Evolutionary conservation across 2,888 invertebrate genomes (phyloP).

Genomic region (Synanthedon formicaeformis): DNA sequence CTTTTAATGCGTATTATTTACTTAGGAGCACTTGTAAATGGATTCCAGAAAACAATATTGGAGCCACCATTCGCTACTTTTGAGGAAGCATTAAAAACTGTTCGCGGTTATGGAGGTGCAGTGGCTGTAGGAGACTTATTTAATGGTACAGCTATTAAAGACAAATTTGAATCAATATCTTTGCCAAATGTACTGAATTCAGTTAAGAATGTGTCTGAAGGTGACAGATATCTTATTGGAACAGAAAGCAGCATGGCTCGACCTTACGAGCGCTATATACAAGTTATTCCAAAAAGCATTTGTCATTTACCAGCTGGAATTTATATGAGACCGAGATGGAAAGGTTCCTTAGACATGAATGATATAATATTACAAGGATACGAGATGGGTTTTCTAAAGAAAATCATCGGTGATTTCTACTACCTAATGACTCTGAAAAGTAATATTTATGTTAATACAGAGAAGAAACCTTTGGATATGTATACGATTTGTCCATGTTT

Average conservation of each 20-base stretch:
- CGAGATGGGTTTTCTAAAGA: conserved; percentile 25
- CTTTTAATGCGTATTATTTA: conserved; percentile 38
- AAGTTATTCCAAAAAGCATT: conserved; percentile 23
- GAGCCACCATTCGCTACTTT: conserved; percentile 26
- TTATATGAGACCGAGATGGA: conserved; percentile 39
- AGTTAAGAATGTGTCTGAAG: conserved; percentile 21
- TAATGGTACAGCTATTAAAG: conserved; percentile 17
- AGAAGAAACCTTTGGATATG: not conserved
- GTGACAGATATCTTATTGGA: conserved; percentile 27
- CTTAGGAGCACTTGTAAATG: conserved; percentile 32
- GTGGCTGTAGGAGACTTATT: conserved; percentile 18
- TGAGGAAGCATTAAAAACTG: conserved; percentile 21
- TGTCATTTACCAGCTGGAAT: conserved; percentile 18
- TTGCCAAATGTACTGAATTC: conserved; percentile 12
- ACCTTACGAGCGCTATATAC: conserved; percentile 16
- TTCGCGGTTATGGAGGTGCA: conserved; percentile 30
- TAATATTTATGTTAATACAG: not conserved
- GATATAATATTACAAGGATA: conserved; percentile 14
- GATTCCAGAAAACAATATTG: conserved; percentile 23
- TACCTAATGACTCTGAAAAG: not conserved
- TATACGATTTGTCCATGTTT: not conserved
- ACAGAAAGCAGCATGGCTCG: conserved; percentile 14
- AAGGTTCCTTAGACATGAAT: conserved; percentile 21
- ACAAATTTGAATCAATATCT: conserved; percentile 14
- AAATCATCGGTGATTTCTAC: conserved; percentile 11